phyloP scores from a whole-genome alignment of 1,140 invertebrate genomes.

The Aphelinus certus region DNA sequence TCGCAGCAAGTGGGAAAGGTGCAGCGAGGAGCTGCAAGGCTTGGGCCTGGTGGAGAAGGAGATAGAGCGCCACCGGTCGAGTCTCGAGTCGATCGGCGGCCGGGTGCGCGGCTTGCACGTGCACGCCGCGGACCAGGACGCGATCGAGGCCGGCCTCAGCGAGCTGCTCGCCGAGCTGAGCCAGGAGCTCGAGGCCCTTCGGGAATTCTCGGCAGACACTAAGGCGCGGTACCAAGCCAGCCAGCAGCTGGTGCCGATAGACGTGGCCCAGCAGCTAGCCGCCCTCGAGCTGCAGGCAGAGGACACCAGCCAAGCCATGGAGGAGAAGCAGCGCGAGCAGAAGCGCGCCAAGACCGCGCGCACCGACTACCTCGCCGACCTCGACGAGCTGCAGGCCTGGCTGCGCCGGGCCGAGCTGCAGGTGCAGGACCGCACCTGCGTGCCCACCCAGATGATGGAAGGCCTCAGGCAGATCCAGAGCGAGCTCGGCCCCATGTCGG shows the following conservation, averaged over 20 bases:
- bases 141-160: slow-evolving; percentile 66
- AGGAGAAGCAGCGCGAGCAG: slow-evolving; percentile 86
- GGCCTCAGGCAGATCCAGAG: slow-evolving; percentile 79
- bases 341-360: slow-evolving; percentile 84
- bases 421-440: slow-evolving; percentile 81
- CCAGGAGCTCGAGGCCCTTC: slow-evolving; percentile 68
- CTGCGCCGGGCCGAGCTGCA: slow-evolving; percentile 83
- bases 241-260: slow-evolving; percentile 76
- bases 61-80: slow-evolving; percentile 72
- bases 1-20: slow-evolving; percentile 69
- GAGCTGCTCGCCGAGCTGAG: slow-evolving; percentile 65
- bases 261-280: slow-evolving; percentile 79
- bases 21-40: slow-evolving; percentile 70
- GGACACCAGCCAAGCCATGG: slow-evolving; percentile 79
- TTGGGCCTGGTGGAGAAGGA: slow-evolving; percentile 70
- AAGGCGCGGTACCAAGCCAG: slow-evolving; percentile 75
- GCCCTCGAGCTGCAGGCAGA: slow-evolving; percentile 83
- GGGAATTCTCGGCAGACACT: slow-evolving; percentile 72
- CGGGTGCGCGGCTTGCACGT: slow-evolving; percentile 77
- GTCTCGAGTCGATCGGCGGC: slow-evolving; percentile 71
- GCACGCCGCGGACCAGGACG: slow-evolving; percentile 74
- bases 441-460: slow-evolving; percentile 81
- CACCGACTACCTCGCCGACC: slow-evolving; percentile 80
- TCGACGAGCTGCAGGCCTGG: slow-evolving; percentile 85
- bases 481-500: slow-evolving; percentile 76